Evolutionary conservation across 2,888 invertebrate species (phyloP), one percentile per base, ranked within the genome.

Genomic region (Drosophila picticornis): DNA sequence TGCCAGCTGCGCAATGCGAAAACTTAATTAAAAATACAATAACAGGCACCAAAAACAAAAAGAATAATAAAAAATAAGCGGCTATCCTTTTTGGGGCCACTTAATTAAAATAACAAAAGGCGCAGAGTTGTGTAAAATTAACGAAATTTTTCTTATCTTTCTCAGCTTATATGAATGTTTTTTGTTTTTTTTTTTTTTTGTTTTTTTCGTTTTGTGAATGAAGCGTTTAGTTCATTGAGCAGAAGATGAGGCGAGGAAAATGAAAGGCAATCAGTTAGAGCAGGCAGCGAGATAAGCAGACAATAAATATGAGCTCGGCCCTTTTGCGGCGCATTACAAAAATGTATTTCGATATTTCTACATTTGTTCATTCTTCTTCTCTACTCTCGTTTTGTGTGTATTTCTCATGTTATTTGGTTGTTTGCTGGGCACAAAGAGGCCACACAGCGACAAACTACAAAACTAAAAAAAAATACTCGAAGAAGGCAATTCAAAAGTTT

Each of bases 171-270:
- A 25, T 46, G 46, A 16, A 46, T 9, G 16, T 1, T n/a, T 40
- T 3, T n/a, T 36, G 11, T 36, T 31, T 25, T n/a, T 7, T 19
- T 29, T 16, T 34, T 61, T 63, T 36, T 63, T 62, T 40, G 22
- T 2, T 38, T 48, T 63, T 63, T 60, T 72, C 60, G 58, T 81
- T 81, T 81, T 88, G 83, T 90, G 87, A 88, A 88, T 88, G 87
- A 79, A 85, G 78, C 75, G 75, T 76, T 77, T 88, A 71, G 85
- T 88, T 88, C 90, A 88, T 88, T 88, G 69, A 87, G 72, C 63
- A 79, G 60, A 38, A 52, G 79, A 57, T 13, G 58, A 43, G 69
- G 22, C 50, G 34, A 46, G 31, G 62, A 57, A 71, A 74, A 70
- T 52, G 73, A 73, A 73, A 70, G 67, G 62, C 65, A 63, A 73